Percentiles rank a stretch among this genome's conserved stretches.
phyloP scores from a whole-genome alignment of 2,797 vertebrate species.

The Echeneis naucrates region DNA sequence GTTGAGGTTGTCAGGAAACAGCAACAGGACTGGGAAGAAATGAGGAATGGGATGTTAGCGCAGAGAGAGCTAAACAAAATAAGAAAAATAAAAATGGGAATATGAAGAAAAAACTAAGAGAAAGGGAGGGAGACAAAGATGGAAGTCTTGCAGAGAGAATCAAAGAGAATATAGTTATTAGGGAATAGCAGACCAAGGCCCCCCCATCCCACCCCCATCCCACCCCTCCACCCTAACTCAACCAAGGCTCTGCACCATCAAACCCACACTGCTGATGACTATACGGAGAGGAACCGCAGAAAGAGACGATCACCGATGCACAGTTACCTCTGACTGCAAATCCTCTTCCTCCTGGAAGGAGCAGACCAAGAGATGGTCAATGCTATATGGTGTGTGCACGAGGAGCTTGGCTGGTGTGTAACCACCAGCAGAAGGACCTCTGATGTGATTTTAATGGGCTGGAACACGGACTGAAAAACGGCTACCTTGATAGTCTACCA shows the following conservation, averaged over 20 bases:
- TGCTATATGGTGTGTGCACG: slow-evolving; percentile 15
- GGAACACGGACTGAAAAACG: slow-evolving; percentile 1
- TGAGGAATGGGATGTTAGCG: slow-evolving; percentile 64
- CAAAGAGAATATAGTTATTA: slow-evolving; percentile 33
- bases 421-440: slow-evolving; percentile 24
- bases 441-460: slow-evolving; percentile 8
- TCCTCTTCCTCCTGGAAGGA: slow-evolving; percentile 81
- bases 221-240: slow-evolving; percentile 5
- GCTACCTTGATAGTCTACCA: too few species aligned
- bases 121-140: slow-evolving; percentile 3
- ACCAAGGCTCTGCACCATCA: slow-evolving; percentile 55
- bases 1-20: slow-evolving; percentile 69
- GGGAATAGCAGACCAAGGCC: slow-evolving; percentile 37
- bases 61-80: slow-evolving; percentile 17
- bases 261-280: slow-evolving; percentile 61
- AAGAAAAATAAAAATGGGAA: slow-evolving; percentile 2
- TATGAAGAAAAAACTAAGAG: slow-evolving; percentile 1
- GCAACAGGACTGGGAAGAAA: slow-evolving; percentile 75
- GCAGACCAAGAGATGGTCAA: slow-evolving; percentile 75
- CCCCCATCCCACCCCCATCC: too few species aligned
- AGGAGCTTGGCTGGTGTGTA: slow-evolving; percentile 27
- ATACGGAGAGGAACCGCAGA: slow-evolving; percentile 39
- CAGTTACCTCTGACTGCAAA: slow-evolving; percentile 84
- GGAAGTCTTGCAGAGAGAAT: slow-evolving; percentile 29
- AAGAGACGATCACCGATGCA: slow-evolving; percentile 44